Percentiles rank a stretch among this genome's conserved stretches.
phyloP scores from a whole-genome alignment of 2,113 vertebrate species.

The Herpailurus yagouaroundi region DNA sequence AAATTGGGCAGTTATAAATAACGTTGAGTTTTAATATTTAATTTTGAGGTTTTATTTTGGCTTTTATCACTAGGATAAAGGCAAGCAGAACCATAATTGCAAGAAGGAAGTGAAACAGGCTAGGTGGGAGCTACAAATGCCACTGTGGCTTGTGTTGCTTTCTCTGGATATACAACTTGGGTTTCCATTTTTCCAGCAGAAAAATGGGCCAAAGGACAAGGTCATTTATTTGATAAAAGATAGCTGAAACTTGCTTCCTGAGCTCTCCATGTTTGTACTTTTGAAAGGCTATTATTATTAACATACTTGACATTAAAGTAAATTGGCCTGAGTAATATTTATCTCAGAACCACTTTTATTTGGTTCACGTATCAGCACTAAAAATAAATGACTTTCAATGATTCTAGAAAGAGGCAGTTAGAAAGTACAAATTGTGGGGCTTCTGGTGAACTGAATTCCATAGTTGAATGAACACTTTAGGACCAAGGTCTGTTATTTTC shows the following conservation, averaged over 20 bases:
- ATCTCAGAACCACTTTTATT: conserved; percentile 46
- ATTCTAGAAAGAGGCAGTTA: conserved; percentile 7
- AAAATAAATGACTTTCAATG: conserved; percentile 3
- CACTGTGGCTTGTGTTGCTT: not conserved
- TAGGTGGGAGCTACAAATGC: not conserved
- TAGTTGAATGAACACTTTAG: not conserved
- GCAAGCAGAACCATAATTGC: not conserved
- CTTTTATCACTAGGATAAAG: not conserved
- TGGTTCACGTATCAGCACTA: not conserved
- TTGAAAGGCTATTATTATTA: not conserved
- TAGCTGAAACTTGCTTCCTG: not conserved
- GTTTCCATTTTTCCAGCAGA: not conserved
- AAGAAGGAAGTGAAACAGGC: conserved; percentile 29
- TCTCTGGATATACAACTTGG: not conserved
- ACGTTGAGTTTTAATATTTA: conserved; percentile 5
- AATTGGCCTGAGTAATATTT: conserved; percentile 17
- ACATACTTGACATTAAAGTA: conserved; percentile 15
- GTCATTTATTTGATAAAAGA: not conserved
- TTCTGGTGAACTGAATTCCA: conserved; percentile 39
- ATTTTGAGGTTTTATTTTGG: conserved; percentile 29
- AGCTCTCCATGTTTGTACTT: not conserved
- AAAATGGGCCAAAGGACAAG: not conserved
- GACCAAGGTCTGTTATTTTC: not conserved
- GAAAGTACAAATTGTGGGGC: conserved; percentile 24
- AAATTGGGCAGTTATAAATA: conserved; percentile 4